Base-by-base conservation (phyloP, 2,113 vertebrate species). In the Arenaria interpres region DNA sequence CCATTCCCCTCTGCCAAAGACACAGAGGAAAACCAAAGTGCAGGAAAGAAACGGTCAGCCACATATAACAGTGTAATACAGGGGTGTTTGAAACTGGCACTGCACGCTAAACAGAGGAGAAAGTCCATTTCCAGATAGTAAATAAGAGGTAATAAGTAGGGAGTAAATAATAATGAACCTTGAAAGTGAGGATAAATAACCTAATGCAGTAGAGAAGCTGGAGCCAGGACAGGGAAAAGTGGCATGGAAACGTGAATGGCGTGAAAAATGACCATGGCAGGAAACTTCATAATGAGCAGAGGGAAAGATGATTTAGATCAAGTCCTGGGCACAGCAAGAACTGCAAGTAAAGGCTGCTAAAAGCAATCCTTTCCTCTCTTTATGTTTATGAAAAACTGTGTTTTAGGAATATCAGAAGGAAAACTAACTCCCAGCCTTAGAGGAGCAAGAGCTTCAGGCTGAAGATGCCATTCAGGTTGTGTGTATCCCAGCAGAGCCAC, bases 401-500 rank as follows among this genome's bases (percentile, higher is more conserved):
- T 10, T 63, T 69, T 24, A 73, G 57, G 28, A 33, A 17, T 11
- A 35, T 11, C 39, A 37, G 7, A 67, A 69, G 16, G 43, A 43
- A 53, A 54, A 37, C 12, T 15, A 53, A 6, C 39, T 43, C n/a
- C 3, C 10, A 88, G 17, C 8, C 45, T 41, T 30, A 32, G 45
- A 28, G 35, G 6, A 83, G 57, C 57, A n/a, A 84, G 59, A 6
- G 14, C 23, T 62, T 75, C 3, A 15, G 27, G 76, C 25, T 85
- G 71, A n/a, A 37, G 62, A 19, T 18, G 35, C 28, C 1, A 0
- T 22, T 39, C 5, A 11, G 28, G 41, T 13, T 41, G 62, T 18
- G 17, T 0, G 1, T 48, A 62, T 23, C 24, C 30, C 1, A 2
- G 14, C 1, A 1, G 18, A 64, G 16, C 46, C 2, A 1, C 35